Percentiles rank a stretch among this genome's conserved stretches.
phyloP scores from a whole-genome alignment of 2,888 invertebrate species.

The Bugula neritina region DNA sequence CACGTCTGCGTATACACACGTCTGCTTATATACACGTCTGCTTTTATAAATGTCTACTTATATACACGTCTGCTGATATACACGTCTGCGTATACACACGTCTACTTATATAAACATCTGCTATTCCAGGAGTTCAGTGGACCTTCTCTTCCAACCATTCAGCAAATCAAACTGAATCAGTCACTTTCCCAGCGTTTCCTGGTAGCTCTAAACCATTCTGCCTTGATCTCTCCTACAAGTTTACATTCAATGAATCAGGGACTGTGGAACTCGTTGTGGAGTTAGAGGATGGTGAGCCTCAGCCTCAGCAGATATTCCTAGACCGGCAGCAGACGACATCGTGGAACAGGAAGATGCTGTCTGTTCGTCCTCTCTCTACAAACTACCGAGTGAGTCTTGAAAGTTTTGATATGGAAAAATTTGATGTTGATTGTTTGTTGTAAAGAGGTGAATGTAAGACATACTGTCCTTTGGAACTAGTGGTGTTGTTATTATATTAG shows the following conservation, averaged over 20 bases:
- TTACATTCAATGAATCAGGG: neutral
- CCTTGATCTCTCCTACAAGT: neutral
- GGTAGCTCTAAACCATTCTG: neutral
- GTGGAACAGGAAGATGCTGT: neutral
- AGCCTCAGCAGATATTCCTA: conserved; percentile 1
- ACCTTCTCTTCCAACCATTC: neutral
- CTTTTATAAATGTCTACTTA: too few relatives aligned
- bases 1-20: too few relatives aligned
- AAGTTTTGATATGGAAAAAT: too few relatives aligned
- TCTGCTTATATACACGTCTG: too few relatives aligned
- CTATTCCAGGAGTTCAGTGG: conserved; percentile 1
- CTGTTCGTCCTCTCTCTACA: neutral
- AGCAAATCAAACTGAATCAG: neutral
- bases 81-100: too few relatives aligned
- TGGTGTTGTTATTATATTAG: too few relatives aligned
- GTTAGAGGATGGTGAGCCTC: neutral
- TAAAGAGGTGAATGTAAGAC: too few relatives aligned
- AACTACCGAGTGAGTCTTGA: neutral
- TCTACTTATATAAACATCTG: too few relatives aligned
- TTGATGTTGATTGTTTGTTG: too few relatives aligned
- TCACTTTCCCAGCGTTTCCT: neutral
- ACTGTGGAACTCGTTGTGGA: neutral
- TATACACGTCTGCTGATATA: too few relatives aligned
- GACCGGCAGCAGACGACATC: neutral
- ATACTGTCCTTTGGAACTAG: too few relatives aligned